These are phyloP conservation scores for Corvus cornix DNA, from an alignment of 2,113 vertebrate genomes.

Conservation along the genomic window DNA sequence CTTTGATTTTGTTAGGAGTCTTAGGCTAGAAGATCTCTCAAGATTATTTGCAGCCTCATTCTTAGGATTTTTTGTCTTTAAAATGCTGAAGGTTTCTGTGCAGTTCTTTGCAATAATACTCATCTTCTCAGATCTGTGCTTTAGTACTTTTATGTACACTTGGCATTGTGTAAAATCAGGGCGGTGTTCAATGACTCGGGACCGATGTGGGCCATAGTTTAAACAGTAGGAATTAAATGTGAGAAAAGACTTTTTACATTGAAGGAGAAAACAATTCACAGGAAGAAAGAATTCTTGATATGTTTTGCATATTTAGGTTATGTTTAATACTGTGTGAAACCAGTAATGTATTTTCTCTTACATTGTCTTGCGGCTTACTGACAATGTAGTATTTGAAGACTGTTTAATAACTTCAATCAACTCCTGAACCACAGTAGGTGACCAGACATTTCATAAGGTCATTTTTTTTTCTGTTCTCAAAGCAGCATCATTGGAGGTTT, in stretches of 20 bases:
- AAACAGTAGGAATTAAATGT: background rate
- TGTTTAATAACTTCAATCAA: constrained; percentile 45
- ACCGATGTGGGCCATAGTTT: background rate
- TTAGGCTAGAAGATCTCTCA: background rate
- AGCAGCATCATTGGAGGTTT: constrained; percentile 28
- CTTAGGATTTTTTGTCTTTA: background rate
- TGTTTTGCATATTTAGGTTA: background rate
- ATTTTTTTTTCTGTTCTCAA: background rate
- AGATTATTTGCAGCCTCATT: background rate
- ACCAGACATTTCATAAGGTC: constrained; percentile 46
- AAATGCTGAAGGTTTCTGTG: background rate
- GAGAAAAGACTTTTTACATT: background rate
- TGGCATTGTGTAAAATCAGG: background rate
- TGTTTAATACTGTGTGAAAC: background rate
- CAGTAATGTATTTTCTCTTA: background rate
- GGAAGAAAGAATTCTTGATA: background rate
- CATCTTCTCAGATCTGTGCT: background rate
- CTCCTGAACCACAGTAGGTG: constrained; percentile 41
- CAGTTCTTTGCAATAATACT: background rate
- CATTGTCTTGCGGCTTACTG: background rate
- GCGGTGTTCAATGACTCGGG: accelerated
- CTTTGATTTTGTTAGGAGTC: background rate
- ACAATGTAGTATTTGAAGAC: constrained; percentile 3
- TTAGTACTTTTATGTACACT: accelerated
- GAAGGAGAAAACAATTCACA: background rate